These are phyloP conservation scores for Caenorhabditis sp. DNA, from an alignment of 2,888 invertebrate species.

Conservation along the genomic window DNA sequence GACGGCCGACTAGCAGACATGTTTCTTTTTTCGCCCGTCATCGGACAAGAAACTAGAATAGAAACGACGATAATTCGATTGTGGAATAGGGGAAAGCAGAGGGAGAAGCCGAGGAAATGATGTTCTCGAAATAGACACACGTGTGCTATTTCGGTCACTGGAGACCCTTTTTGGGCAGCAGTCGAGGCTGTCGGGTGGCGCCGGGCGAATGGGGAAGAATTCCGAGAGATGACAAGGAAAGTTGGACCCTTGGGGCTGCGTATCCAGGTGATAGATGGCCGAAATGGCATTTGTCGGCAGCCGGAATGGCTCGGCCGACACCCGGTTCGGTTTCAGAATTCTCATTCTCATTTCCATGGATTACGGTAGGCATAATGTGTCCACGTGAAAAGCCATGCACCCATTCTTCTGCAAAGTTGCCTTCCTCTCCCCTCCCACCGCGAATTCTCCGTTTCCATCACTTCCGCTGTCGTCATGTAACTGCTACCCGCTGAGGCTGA, in stretches of 20 bases:
- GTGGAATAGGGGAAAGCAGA: conserved; percentile 7
- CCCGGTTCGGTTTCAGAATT: neutral
- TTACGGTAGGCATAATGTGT: neutral
- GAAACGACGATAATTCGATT: conserved; percentile 47
- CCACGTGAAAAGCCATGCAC: neutral
- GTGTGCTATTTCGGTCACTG: conserved; percentile 38
- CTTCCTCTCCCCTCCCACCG: too few relatives aligned
- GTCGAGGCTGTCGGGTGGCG: neutral
- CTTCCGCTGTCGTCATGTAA: conserved; percentile 54
- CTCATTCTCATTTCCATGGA: neutral
- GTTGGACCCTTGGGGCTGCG: conserved; percentile 14
- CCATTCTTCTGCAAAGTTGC: conserved; percentile 1
- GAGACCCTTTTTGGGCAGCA: conserved; percentile 3
- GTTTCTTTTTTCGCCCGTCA: conserved; percentile 27
- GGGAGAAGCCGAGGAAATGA: conserved; percentile 33
- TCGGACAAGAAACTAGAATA: neutral
- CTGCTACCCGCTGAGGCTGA: conserved; percentile 48
- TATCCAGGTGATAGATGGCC: conserved; percentile 29
- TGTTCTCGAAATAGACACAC: conserved; percentile 57
- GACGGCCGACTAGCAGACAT: conserved; percentile 42
- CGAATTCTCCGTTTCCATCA: conserved; percentile 15
- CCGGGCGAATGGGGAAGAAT: conserved; percentile 17
- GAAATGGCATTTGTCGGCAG: neutral
- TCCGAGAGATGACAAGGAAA: conserved; percentile 8
- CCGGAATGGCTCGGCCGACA: neutral